Conservation (phyloP, 2,888 invertebrate species). For the Subacronicta megacephala region DNA sequence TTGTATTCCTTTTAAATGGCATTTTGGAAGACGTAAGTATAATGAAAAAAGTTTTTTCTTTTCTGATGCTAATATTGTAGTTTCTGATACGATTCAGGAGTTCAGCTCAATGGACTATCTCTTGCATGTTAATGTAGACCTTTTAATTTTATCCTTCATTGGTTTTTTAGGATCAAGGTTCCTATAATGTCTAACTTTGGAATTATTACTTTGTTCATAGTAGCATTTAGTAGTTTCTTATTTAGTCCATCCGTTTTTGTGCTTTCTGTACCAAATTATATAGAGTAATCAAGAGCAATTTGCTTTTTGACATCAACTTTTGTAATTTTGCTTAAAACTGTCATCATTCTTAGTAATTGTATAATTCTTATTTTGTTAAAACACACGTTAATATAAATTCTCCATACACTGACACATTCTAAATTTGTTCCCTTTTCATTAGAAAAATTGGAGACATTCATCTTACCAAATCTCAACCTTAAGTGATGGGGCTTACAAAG, state of each 20-base stretch:
- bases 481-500: slow-evolving; percentile 53
- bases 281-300: too few relatives aligned
- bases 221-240: too few relatives aligned
- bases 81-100: slow-evolving; percentile 28
- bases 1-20: slow-evolving; percentile 56
- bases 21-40: slow-evolving; percentile 52
- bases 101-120: slow-evolving; percentile 35
- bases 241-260: too few relatives aligned
- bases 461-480: slow-evolving; percentile 58
- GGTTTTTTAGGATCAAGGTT: too few relatives aligned
- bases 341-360: too few relatives aligned
- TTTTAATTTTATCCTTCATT: slow-evolving; percentile 6
- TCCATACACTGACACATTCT: neutral
- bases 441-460: slow-evolving; percentile 28
- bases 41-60: slow-evolving; percentile 57
- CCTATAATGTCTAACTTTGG: slow-evolving; percentile 1
- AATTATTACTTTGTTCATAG: too few relatives aligned
- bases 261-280: too few relatives aligned
- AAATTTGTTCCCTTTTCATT: slow-evolving; percentile 8
- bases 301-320: too few relatives aligned
- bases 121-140: slow-evolving; percentile 26
- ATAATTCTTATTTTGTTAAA: neutral
- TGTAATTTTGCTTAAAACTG: too few relatives aligned
- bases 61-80: slow-evolving; percentile 41
- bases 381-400: neutral